Conservation (phyloP, 1,140 invertebrate species). For the Ceratina calcarata region DNA sequence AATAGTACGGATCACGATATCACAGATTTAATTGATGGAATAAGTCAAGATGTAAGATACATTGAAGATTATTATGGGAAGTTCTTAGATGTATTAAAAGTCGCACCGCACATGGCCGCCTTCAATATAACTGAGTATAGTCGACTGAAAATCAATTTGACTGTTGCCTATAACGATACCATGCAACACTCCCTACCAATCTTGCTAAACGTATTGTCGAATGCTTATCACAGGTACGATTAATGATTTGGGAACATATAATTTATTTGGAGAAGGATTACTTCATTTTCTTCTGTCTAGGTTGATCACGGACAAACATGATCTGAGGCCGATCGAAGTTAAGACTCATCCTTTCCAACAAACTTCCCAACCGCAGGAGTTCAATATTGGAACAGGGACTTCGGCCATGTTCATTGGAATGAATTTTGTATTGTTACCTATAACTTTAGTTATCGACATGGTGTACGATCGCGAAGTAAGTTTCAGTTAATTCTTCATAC, state of each 20-base stretch:
- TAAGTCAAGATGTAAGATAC: conserved; percentile 76
- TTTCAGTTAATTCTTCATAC: not conserved
- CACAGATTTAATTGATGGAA: conserved; percentile 67
- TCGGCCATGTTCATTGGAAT: conserved; percentile 88
- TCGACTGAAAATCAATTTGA: conserved; percentile 80
- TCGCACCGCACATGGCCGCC: conserved; percentile 84
- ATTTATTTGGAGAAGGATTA: not conserved
- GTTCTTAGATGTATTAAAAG: conserved; percentile 82
- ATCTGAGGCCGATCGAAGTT: conserved; percentile 78
- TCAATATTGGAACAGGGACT: conserved; percentile 86
- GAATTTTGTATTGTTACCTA: conserved; percentile 88
- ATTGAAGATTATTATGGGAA: conserved; percentile 84
- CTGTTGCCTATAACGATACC: conserved; percentile 89
- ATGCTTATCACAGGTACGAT: conserved; percentile 85
- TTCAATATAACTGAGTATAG: conserved; percentile 83
- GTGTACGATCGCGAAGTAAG: conserved; percentile 91
- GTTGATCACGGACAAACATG: conserved; percentile 63
- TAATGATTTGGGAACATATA: conserved; percentile 26
- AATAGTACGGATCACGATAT: conserved; percentile 74
- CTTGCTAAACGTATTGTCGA: conserved; percentile 87
- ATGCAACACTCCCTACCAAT: conserved; percentile 89
- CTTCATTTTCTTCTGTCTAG: conserved; percentile 56
- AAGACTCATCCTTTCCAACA: conserved; percentile 86
- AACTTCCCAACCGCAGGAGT: conserved; percentile 85
- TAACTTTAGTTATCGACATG: conserved; percentile 89